A percentile compares a stretch with the other conserved stretches of the same genome.
Conservation (phyloP, 30 jellyfish, hydroid and myxozoan species). For the Sanderia malayensis region DNA sequence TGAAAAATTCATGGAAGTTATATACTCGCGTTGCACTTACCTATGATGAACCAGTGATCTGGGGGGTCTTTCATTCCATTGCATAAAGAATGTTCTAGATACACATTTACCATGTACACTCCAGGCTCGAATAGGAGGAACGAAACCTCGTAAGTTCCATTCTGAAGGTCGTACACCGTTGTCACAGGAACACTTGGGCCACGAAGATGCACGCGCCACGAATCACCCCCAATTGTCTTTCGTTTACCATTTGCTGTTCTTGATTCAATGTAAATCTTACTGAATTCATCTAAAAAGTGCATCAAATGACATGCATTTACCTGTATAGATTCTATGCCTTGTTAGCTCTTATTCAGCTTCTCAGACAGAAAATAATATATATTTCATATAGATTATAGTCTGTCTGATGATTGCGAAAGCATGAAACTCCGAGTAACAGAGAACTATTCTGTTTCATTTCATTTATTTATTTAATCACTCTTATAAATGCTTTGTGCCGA, state of each 20-base stretch:
- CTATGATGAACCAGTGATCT: slow-evolving; percentile 60
- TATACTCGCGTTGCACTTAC: no score
- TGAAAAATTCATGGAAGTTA: no score
- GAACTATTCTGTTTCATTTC: no score
- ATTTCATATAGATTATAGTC: no score
- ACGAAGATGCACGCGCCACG: slow-evolving; percentile 68
- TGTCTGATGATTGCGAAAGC: no score
- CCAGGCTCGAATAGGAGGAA: slow-evolving; percentile 66
- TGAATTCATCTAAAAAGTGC: slow-evolving; percentile 68
- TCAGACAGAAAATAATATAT: no score
- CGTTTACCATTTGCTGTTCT: slow-evolving; percentile 25
- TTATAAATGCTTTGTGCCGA: no score
- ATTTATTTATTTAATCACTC: no score
- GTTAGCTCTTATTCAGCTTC: no score
- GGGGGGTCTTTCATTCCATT: slow-evolving; percentile 81
- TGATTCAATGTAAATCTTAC: slow-evolving; percentile 51
- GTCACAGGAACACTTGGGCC: slow-evolving; percentile 70
- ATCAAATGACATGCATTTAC: no score
- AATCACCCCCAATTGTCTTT: slow-evolving; percentile 70
- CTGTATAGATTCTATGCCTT: no score
- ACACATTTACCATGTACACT: slow-evolving; percentile 20
- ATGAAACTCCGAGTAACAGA: no score
- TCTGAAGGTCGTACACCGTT: slow-evolving; percentile 42
- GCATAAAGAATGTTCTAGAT: slow-evolving; percentile 68
- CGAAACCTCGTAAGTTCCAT: slow-evolving; percentile 63